phyloP scores from a whole-genome alignment of 1,140 invertebrate genomes.

The Mya arenaria region DNA sequence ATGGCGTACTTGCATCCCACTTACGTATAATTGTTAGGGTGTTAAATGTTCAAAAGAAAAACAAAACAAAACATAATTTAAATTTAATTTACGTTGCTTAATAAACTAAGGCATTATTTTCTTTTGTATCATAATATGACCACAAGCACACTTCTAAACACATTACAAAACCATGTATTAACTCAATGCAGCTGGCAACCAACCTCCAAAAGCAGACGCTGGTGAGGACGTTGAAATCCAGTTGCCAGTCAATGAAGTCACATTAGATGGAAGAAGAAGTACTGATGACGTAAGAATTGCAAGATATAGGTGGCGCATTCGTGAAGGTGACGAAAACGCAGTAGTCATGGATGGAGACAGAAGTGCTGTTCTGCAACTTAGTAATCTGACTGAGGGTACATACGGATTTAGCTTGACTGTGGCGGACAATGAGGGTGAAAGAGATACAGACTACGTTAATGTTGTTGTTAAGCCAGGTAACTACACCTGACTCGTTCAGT shows the following conservation, averaged over 20 bases:
- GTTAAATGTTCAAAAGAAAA: too few species aligned
- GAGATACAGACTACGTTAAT: conserved; percentile 4
- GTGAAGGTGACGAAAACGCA: background rate
- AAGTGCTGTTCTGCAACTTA: conserved; percentile 2
- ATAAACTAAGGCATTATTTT: too few species aligned
- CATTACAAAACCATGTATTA: too few species aligned
- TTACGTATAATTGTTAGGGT: too few species aligned
- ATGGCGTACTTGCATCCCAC: too few species aligned
- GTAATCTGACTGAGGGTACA: background rate
- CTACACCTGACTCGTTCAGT: background rate
- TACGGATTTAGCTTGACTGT: conserved; percentile 38
- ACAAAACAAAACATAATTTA: too few species aligned
- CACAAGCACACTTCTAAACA: too few species aligned
- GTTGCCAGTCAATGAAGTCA: conserved; percentile 30
- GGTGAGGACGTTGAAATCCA: conserved; percentile 31
- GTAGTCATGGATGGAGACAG: conserved; percentile 18
- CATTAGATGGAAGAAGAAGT: conserved; percentile 35
- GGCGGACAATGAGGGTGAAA: conserved; percentile 22
- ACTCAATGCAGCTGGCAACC: conserved; percentile 18
- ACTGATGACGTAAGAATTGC: conserved; percentile 31
- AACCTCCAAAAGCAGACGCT: conserved; percentile 33
- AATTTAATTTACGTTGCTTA: too few species aligned
- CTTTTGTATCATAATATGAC: too few species aligned
- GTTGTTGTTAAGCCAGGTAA: conserved; percentile 37
- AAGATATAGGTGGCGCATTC: conserved; percentile 22